Base-by-base conservation (phyloP, 2,797 vertebrate species). In the Glossophaga mutica region DNA sequence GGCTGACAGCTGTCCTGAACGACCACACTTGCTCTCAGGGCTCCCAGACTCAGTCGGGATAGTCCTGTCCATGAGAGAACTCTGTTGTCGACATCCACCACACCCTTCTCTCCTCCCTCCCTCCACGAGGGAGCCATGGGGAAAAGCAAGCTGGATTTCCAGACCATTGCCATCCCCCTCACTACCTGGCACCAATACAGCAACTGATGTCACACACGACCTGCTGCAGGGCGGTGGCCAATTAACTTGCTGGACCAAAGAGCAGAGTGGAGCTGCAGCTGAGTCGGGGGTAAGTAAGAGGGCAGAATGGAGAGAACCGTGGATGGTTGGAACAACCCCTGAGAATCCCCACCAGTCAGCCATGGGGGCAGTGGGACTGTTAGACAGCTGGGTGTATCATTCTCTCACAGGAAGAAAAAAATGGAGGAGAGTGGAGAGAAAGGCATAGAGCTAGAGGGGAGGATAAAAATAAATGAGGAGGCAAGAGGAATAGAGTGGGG, bases 71-170 rank as follows among this genome's bases (percentile, higher is more conserved):
- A 7, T 4, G 10, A 34, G 39, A 24, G n/a, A 46, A 57, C 21
- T 2, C 3, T 9, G n/a, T 1, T 16, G 44, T 19, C 5, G 5
- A 11, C 1, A 19, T 0, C 3, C 9, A 18, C 22, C 34, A 7
- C 6, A 50, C 3, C 29, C 10, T 11, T 16, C 46, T n/a, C n/a
- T 18, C 32, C 11, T 32, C 9, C 5, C 14, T n/a, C 34, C 32
- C 16, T 50, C 48, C 1, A n/a, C 26, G 50, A 29, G 76, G 4
- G 48, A n/a, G 24, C 24, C 42, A 19, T 3, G 21, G 71, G 7
- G 15, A 71, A 44, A 32, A 55, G n/a, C 46, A 42, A 42, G n/a
- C 42, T 26, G 22, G 42, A n/a, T 71, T 37, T 94, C 6, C 24
- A 84, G n/a, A 46, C 39, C 12, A 6, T 12, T 15, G 71, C 32